Conservation (phyloP, 2,888 invertebrate species). For the Achlya flavicornis region DNA sequence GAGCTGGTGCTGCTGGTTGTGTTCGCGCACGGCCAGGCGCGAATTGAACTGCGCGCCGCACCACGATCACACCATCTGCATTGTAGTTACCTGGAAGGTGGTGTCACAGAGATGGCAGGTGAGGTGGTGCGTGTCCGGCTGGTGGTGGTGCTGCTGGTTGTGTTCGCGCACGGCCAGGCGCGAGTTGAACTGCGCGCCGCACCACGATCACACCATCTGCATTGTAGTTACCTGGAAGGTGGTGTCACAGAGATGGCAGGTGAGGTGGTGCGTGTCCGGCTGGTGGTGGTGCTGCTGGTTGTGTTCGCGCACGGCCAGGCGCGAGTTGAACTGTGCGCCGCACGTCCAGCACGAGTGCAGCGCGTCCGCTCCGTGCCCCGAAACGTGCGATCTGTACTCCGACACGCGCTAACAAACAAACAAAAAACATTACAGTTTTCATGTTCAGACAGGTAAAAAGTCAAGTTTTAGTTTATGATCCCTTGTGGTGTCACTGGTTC, state of each 20-base stretch:
- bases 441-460: no score
- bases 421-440: no score
- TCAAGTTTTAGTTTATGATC: no score
- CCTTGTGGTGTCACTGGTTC: no score
- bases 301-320: slow-evolving; percentile 51
- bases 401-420: slow-evolving; percentile 53
- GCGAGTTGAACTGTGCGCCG: slow-evolving; percentile 62
- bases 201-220: slow-evolving; percentile 23
- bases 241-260: slow-evolving; percentile 56
- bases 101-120: slow-evolving; percentile 55
- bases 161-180: slow-evolving; percentile 51
- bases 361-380: slow-evolving; percentile 38
- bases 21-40: slow-evolving; percentile 47
- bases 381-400: slow-evolving; percentile 58
- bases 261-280: slow-evolving; percentile 18
- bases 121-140: slow-evolving; percentile 23
- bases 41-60: slow-evolving; percentile 68
- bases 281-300: slow-evolving; percentile 24
- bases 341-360: slow-evolving; percentile 76
- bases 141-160: slow-evolving; percentile 26
- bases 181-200: slow-evolving; percentile 64
- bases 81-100: slow-evolving; percentile 41
- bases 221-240: slow-evolving; percentile 40
- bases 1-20: slow-evolving; percentile 30
- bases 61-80: neutral